These are phyloP conservation scores for Drosophila auraria DNA, from an alignment of 1,140 invertebrate genomes.

Conservation along the genomic window DNA sequence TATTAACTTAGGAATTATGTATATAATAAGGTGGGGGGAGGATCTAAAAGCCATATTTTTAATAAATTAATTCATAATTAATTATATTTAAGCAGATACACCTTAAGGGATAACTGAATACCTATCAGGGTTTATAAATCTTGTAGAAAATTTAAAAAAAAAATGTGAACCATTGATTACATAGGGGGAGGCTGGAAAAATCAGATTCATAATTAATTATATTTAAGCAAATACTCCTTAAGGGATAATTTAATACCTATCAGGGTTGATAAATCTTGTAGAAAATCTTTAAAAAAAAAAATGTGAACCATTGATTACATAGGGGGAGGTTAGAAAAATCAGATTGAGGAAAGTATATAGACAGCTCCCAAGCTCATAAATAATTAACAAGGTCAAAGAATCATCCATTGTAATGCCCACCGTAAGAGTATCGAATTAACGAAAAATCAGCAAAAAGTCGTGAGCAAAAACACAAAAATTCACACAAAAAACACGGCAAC, in stretches of 20 bases:
- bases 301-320: neutral
- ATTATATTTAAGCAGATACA: neutral
- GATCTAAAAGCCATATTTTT: neutral
- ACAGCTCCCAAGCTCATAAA: neutral
- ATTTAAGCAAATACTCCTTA: too few species aligned
- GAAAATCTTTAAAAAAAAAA: too few species aligned
- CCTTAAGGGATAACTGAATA: too few species aligned
- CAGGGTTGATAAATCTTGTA: too few species aligned
- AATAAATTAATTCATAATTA: neutral
- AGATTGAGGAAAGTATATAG: neutral
- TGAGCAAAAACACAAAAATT: conserved; percentile 65
- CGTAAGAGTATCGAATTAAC: conserved; percentile 30
- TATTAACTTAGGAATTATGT: neutral
- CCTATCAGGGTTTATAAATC: too few species aligned
- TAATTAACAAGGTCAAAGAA: neutral
- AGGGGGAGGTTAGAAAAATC: too few species aligned
- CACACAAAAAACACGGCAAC: conserved; percentile 63
- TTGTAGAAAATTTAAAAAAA: too few species aligned
- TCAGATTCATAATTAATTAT: neutral
- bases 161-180: neutral
- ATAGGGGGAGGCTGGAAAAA: too few species aligned
- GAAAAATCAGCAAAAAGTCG: conserved; percentile 52
- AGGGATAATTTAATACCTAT: too few species aligned
- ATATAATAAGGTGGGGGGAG: neutral
- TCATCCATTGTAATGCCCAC: neutral